Percentiles rank a stretch among this genome's conserved stretches.
Conservation (phyloP, 2,888 invertebrate genomes). For the Crematogaster levior region DNA sequence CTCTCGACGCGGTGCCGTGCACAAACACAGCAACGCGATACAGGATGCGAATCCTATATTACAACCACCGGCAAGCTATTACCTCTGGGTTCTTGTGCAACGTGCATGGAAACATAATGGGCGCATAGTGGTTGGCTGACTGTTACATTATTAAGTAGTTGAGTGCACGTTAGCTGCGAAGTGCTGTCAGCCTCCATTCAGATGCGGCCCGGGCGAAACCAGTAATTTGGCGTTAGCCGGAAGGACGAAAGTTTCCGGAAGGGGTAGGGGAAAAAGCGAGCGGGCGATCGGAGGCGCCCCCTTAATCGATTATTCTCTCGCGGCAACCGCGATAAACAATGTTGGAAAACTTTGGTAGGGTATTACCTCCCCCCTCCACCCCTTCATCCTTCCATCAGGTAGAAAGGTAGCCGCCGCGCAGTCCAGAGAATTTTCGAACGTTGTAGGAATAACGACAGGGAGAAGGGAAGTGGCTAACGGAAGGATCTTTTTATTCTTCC, state of each 20-base stretch:
- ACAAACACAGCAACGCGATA: conserved; percentile 62
- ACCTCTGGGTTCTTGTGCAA: conserved; percentile 72
- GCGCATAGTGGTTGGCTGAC: conserved; percentile 81
- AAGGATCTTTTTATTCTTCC: conserved; percentile 39
- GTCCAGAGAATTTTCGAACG: conserved; percentile 42
- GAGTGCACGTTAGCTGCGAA: conserved; percentile 82
- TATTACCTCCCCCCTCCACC: conserved; percentile 7
- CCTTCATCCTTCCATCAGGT: conserved; percentile 2
- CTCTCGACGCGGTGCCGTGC: conserved; percentile 47
- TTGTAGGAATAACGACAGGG: conserved; percentile 8
- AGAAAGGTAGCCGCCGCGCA: conserved; percentile 26
- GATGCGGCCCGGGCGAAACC: conserved; percentile 68
- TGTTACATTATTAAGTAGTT: conserved; percentile 83
- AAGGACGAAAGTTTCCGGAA: conserved; percentile 52
- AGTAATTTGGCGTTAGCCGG: conserved; percentile 62
- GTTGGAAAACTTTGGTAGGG: conserved; percentile 30
- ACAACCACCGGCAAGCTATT: conserved; percentile 68
- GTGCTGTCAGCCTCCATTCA: conserved; percentile 81
- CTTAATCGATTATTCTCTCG: conserved; percentile 61
- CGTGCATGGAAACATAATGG: conserved; percentile 80
- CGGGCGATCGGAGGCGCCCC: conserved; percentile 24
- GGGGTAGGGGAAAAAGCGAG: conserved; percentile 6
- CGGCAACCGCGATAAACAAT: conserved; percentile 43
- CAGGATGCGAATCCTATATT: conserved; percentile 73
- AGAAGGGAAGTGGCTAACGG: conserved; percentile 6